These are phyloP conservation scores for Xestia rhomboidea DNA, from an alignment of 2,888 invertebrate species.

Conservation along the genomic window DNA sequence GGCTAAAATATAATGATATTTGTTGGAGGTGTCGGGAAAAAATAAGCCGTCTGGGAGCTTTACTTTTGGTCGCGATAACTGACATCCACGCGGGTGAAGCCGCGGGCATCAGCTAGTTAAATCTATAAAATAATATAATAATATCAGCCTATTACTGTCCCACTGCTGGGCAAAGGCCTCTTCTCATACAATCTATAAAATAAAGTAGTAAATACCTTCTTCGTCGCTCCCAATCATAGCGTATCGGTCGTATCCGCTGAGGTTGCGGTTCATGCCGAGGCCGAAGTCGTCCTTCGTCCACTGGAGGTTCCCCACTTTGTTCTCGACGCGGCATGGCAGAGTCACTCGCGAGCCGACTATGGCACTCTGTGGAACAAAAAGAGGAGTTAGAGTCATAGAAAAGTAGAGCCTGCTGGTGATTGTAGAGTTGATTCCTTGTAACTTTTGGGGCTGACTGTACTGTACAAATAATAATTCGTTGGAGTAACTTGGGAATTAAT, in stretches of 20 bases:
- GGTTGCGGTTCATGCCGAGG: conserved; percentile 96
- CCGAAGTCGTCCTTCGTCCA: conserved; percentile 99
- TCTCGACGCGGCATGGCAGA: conserved; percentile 96
- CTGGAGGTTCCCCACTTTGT: conserved; percentile 96
- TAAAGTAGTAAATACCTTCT: conserved; percentile 92
- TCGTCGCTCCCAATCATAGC: conserved; percentile 98
- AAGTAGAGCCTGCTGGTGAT: background rate
- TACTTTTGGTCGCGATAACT: too few relatives aligned
- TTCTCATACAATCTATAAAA: background rate
- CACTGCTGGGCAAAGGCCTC: too few relatives aligned
- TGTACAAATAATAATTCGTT: too few relatives aligned
- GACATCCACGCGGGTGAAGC: too few relatives aligned
- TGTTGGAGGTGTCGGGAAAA: too few relatives aligned
- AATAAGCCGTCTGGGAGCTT: too few relatives aligned
- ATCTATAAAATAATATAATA: background rate
- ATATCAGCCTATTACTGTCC: too few relatives aligned
- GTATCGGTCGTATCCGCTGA: conserved; percentile 98
- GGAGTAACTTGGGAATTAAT: too few relatives aligned
- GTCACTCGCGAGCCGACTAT: conserved; percentile 96
- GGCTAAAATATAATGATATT: too few relatives aligned
- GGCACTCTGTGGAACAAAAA: conserved; percentile 91
- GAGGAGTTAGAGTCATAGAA: background rate
- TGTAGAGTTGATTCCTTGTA: too few relatives aligned
- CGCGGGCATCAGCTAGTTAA: background rate
- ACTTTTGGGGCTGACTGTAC: too few relatives aligned